Evolutionary conservation across 92 coral and sea anemone genomes (phyloP).

Genomic region (Epizoanthus scotinus): DNA sequence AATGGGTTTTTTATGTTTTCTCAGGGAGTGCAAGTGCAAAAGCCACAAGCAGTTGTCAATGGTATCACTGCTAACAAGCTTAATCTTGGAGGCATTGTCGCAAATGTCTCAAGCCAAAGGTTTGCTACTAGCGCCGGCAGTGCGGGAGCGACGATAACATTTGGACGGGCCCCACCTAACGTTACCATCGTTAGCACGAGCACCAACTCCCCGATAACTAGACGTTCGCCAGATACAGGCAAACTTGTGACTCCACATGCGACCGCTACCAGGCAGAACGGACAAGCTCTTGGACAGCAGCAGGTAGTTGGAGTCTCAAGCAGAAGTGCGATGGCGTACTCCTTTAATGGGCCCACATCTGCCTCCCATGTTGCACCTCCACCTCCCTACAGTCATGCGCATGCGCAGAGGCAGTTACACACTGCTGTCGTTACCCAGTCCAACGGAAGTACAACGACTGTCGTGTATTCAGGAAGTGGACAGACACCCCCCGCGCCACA

Average conservation of each 20-base stretch:
- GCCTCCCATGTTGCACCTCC: conserved; percentile 15
- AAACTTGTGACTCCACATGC: conserved; percentile 20
- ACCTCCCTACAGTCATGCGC: conserved; percentile 32
- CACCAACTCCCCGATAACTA: conserved; percentile 55
- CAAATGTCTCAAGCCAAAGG: conserved; percentile 80
- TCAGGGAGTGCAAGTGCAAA: conserved; percentile 65
- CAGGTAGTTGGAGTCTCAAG: conserved; percentile 5
- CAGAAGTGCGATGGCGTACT: conserved; percentile 26
- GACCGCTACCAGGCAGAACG: conserved; percentile 12
- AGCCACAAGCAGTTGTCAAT: conserved; percentile 37
- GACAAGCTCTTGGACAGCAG: background rate
- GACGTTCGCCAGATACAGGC: conserved; percentile 28
- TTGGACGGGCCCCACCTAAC: conserved; percentile 82
- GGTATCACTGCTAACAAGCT: conserved; percentile 29
- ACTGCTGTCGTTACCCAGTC: conserved; percentile 21
- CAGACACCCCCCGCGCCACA: conserved; percentile 46
- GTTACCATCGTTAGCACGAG: conserved; percentile 61
- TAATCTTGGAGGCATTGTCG: conserved; percentile 72
- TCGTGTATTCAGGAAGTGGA: conserved; percentile 45
- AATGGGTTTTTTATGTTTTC: background rate
- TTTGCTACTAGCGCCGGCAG: conserved; percentile 81
- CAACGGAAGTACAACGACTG: conserved; percentile 38
- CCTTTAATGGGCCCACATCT: conserved; percentile 8
- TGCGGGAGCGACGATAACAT: conserved; percentile 81
- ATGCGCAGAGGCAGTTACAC: conserved; percentile 16